Evolutionary conservation across 1,140 invertebrate genomes (phyloP).

Genomic region (Theocolax elegans): DNA sequence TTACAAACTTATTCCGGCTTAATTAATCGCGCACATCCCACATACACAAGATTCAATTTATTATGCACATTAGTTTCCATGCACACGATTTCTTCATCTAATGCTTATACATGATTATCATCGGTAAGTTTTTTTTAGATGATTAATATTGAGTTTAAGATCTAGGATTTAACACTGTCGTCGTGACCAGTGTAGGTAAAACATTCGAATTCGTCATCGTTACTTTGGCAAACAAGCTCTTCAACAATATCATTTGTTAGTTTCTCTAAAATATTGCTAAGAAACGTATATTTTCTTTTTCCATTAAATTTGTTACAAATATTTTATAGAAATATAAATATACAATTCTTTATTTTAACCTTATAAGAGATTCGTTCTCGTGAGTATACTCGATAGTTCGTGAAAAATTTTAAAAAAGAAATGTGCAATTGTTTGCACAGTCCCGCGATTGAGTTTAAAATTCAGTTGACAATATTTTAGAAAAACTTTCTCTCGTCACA

Average conservation of each 20-base stretch:
- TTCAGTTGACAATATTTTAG: conserved; percentile 31
- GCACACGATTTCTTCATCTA: conserved; percentile 16
- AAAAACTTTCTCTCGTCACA: conserved; percentile 12
- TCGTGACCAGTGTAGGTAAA: conserved; percentile 1
- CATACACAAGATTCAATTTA: conserved; percentile 6
- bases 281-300: conserved; percentile 12
- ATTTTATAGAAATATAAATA: conserved; percentile 37
- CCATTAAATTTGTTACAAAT: conserved; percentile 27
- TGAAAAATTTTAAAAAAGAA: conserved; percentile 12
- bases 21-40: conserved; percentile 5
- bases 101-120: conserved; percentile 36
- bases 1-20: conserved; percentile 8
- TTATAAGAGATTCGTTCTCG: conserved; percentile 5
- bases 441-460: conserved; percentile 5
- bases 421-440: not conserved
- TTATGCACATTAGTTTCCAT: not conserved
- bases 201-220: conserved; percentile 7
- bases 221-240: conserved; percentile 36
- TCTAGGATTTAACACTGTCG: conserved; percentile 10
- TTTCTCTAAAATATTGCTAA: conserved; percentile 33
- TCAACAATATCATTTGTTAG: conserved; percentile 26
- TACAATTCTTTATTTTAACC: conserved; percentile 2
- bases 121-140: conserved; percentile 18
- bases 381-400: not conserved
- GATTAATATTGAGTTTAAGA: conserved; percentile 27